Evolutionary conservation across 2,113 vertebrate species (phyloP), one percentile per base, ranked within the genome.

Genomic region (Excalfactoria chinensis): DNA sequence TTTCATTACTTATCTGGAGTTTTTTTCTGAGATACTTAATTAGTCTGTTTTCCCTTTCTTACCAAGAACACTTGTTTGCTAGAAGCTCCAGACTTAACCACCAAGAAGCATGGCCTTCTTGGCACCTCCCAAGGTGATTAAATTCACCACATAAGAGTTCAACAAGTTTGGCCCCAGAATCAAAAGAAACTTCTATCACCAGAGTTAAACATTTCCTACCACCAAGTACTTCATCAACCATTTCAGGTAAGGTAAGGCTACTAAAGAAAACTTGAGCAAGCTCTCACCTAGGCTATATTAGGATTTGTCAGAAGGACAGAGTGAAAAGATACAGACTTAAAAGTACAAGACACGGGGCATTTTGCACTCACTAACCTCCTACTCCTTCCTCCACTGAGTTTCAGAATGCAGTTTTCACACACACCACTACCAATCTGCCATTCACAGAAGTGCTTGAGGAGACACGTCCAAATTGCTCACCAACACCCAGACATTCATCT

Each of bases 21-120:
- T 6, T 77, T 58, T 69, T 74, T 46, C 69, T 4, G 1, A 0
- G 0, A 53, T 8, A 13, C 18, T 40, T 40, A 11, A 40, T 40
- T 40, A 40, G 37, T 11, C 37, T 11, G 11, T 40, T 40, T 40
- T 40, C 37, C 37, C 37, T 40, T 40, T 40, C 37, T 40, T 40
- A 40, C 37, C 37, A 40, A 40, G 37, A 40, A 40, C 37, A 40
- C 37, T 40, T 44, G 0, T 72, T 44, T 70, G 41, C 40, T 35
- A 40, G 28, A 48, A 64, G 28, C 17, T 66, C 43, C n/a, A 4
- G 0, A 17, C 3, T n/a, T 13, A 51, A 62, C 30, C 1, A 1
- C 9, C 37, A 64, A 20, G 66, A 63, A 73, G 60, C 14, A 22
- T 20, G n/a, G n/a, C n/a, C n/a, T n/a, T n/a, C n/a, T n/a, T n/a